Evolutionary conservation across 2,113 vertebrate species (phyloP).

Genomic region (Mobula hypostoma): DNA sequence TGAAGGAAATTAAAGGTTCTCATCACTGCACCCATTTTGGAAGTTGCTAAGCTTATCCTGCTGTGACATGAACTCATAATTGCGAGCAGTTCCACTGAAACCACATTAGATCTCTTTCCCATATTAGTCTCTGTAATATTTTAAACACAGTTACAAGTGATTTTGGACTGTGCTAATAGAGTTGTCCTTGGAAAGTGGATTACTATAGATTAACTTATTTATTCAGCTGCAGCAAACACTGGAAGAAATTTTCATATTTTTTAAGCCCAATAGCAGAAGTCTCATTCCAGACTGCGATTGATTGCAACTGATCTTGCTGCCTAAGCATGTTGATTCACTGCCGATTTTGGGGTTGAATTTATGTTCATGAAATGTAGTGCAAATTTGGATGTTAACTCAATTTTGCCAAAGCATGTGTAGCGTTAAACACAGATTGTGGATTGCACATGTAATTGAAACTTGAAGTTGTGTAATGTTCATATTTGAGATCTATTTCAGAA

Average conservation of each 20-base stretch:
- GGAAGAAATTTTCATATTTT: background rate
- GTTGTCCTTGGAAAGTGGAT: background rate
- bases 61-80: background rate
- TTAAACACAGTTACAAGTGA: background rate
- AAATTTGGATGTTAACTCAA: background rate
- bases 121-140: no score
- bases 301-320: background rate
- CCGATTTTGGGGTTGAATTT: background rate
- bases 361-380: background rate
- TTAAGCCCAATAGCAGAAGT: background rate
- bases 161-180: background rate
- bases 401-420: background rate
- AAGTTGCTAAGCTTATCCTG: background rate
- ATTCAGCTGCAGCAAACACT: background rate
- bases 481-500: background rate
- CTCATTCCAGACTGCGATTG: background rate
- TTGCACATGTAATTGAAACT: background rate
- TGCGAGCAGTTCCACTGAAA: background rate
- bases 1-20: background rate
- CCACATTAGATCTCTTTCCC: background rate
- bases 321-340: background rate
- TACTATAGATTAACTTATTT: background rate
- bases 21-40: background rate
- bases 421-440: background rate
- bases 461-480: background rate